phyloP scores from a whole-genome alignment of 2,888 invertebrate species.

The Dromius quadrimaculatus region DNA sequence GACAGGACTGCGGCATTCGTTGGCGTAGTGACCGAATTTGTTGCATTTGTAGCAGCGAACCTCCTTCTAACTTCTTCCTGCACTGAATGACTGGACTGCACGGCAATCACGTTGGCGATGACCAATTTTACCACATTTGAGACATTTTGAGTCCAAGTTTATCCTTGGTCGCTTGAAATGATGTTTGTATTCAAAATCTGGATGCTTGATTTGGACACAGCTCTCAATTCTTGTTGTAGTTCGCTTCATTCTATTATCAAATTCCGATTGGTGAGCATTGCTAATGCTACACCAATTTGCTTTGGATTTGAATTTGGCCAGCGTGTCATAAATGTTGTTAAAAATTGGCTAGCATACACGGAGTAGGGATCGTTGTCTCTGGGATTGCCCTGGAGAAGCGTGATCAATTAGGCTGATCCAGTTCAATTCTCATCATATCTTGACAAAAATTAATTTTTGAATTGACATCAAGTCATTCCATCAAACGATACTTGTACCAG shows the following conservation, averaged over 20 bases:
- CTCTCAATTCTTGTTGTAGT: too few relatives aligned
- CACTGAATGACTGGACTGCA: background rate
- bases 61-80: too few relatives aligned
- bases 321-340: background rate
- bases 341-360: background rate
- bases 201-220: background rate
- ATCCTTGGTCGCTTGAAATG: slow-evolving; percentile 4
- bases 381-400: background rate
- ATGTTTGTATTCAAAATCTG: background rate
- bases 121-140: slow-evolving; percentile 7
- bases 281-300: too few relatives aligned
- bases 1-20: too few relatives aligned
- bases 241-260: too few relatives aligned
- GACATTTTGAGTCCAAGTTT: slow-evolving; percentile 5
- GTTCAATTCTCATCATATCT: slow-evolving; percentile 9
- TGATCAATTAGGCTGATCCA: background rate
- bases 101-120: slow-evolving; percentile 8
- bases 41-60: slow-evolving; percentile 7
- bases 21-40: slow-evolving; percentile 18
- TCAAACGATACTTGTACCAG: slow-evolving; percentile 18
- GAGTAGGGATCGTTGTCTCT: background rate
- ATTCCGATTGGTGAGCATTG: too few relatives aligned
- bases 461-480: slow-evolving; percentile 18
- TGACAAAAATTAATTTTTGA: slow-evolving; percentile 16
- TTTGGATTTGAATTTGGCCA: too few relatives aligned